Percentiles rank a stretch among this genome's conserved stretches.
These are phyloP conservation scores for Netelia fuscicornis DNA, from an alignment of 2,888 invertebrate species.

Conservation along the genomic window DNA sequence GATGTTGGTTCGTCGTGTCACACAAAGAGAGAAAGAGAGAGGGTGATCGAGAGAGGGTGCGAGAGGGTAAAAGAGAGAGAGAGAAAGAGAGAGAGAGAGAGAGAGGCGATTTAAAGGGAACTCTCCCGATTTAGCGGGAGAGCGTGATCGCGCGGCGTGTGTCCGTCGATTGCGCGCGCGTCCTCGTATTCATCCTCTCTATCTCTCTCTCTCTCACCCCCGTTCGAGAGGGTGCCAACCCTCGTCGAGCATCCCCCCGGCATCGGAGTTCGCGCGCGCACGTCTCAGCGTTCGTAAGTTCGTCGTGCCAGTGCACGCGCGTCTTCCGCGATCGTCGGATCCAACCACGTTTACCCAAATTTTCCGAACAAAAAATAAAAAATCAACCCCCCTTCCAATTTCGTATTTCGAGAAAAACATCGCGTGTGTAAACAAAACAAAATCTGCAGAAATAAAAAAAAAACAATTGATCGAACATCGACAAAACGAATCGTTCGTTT, in stretches of 20 bases:
- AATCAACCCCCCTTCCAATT: no score
- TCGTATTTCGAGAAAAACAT: neutral
- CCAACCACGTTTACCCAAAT: slow-evolving; percentile 75
- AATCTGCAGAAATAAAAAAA: neutral
- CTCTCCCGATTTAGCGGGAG: slow-evolving; percentile 51
- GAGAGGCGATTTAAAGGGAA: slow-evolving; percentile 52
- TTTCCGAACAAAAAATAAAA: slow-evolving; percentile 56
- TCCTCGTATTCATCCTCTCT: slow-evolving; percentile 18
- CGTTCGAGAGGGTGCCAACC: slow-evolving; percentile 64
- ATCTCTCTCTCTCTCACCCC: slow-evolving; percentile 11
- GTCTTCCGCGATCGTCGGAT: slow-evolving; percentile 83
- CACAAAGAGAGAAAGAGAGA: slow-evolving; percentile 3
- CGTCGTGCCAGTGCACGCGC: slow-evolving; percentile 83
- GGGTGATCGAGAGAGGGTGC: no score
- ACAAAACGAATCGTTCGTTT: neutral
- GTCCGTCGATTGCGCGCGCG: slow-evolving; percentile 61
- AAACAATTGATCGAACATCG: slow-evolving; percentile 4
- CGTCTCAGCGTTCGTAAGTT: slow-evolving; percentile 76
- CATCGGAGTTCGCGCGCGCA: slow-evolving; percentile 66
- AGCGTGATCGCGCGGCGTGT: slow-evolving; percentile 54
- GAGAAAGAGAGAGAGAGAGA: neutral
- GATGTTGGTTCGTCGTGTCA: slow-evolving; percentile 23
- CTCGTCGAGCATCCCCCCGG: slow-evolving; percentile 65
- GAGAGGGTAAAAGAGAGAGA: neutral
- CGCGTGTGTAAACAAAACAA: slow-evolving; percentile 30